phyloP scores from a whole-genome alignment of 2,113 vertebrate genomes.

The Falcunculus frontatus region DNA sequence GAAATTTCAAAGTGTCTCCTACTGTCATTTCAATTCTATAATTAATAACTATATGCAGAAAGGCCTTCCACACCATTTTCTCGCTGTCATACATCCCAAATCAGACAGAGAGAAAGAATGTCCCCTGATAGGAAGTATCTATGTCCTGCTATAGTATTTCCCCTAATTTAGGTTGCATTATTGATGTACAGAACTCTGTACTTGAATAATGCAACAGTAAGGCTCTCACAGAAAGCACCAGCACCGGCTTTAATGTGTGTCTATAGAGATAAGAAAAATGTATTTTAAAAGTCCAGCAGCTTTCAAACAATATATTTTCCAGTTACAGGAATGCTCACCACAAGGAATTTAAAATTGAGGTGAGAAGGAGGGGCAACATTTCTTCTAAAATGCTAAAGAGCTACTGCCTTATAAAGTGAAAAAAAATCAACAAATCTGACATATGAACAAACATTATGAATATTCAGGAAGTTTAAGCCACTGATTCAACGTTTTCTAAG shows the following conservation, averaged over 20 bases:
- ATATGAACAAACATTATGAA: not conserved
- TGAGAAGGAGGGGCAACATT: not conserved
- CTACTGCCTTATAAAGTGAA: not conserved
- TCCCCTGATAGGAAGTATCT: constrained; percentile 24
- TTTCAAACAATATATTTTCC: constrained; percentile 36
- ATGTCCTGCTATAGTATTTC: not conserved
- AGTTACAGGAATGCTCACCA: constrained; percentile 17
- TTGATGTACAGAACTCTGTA: constrained; percentile 37
- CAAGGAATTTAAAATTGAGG: constrained; percentile 4
- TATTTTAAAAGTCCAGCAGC: constrained; percentile 27
- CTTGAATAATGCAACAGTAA: constrained; percentile 55
- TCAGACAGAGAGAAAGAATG: not conserved
- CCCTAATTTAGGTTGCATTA: constrained; percentile 52
- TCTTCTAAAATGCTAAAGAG: constrained; percentile 3
- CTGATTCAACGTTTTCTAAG: not conserved
- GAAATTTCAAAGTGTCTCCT: not conserved
- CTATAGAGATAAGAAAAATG: constrained; percentile 43
- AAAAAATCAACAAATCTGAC: not conserved
- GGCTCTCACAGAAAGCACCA: constrained; percentile 6
- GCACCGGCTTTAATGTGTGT: constrained; percentile 16
- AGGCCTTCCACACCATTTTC: not conserved
- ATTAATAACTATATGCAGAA: not conserved
- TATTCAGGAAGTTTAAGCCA: not conserved
- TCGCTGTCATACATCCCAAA: not conserved
- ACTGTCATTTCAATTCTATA: not conserved